Evolutionary conservation across 2,113 vertebrate species (phyloP).

Genomic region (Steatornis caripensis): DNA sequence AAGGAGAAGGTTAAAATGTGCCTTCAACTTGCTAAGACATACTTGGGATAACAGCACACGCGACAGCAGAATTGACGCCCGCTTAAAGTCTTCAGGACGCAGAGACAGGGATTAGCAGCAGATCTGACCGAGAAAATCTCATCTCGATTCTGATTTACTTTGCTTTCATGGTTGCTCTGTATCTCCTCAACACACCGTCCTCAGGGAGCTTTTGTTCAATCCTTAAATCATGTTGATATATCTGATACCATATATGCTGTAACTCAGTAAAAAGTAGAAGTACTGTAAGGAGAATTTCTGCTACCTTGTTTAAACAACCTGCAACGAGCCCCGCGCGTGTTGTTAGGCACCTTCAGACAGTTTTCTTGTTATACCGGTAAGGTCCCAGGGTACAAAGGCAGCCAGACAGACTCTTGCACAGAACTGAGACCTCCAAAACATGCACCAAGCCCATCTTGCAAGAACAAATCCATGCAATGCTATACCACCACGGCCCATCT

Average conservation of each 20-base stretch:
- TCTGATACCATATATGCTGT: neutral
- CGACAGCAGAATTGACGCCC: neutral
- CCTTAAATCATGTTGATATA: neutral
- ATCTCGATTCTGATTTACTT: neutral
- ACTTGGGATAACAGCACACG: neutral
- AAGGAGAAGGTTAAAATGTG: neutral
- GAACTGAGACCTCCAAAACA: neutral
- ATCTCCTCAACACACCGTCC: neutral
- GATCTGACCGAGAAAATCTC: neutral
- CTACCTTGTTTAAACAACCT: neutral
- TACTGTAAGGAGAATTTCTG: neutral
- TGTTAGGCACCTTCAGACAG: neutral
- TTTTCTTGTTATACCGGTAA: neutral
- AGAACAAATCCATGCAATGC: neutral
- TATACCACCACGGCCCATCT: neutral
- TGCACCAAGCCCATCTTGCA: neutral
- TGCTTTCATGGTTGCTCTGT: neutral
- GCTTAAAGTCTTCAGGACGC: neutral
- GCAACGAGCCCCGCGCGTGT: accelerated
- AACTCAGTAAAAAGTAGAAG: neutral
- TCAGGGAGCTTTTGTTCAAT: neutral
- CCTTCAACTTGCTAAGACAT: neutral
- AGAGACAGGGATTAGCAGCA: neutral
- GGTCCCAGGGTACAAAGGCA: neutral
- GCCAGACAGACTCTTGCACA: neutral